Percentiles rank a stretch among this genome's conserved stretches.
phyloP scores from a whole-genome alignment of 2,797 vertebrate species.

The Sandelia bainsii region DNA sequence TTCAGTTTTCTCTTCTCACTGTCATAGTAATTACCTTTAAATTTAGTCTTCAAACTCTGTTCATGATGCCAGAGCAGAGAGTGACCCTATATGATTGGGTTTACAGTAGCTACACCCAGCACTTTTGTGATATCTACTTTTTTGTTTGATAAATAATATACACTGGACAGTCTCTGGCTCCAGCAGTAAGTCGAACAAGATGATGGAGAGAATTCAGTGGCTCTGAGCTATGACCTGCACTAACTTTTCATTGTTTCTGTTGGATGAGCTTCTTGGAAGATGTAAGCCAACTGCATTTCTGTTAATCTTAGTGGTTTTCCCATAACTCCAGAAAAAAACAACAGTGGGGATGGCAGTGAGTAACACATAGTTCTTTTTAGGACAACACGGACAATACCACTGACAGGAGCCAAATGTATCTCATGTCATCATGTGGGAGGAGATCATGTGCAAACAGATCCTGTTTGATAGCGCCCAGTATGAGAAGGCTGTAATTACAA shows the following conservation, averaged over 20 bases:
- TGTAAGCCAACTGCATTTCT: slow-evolving; percentile 78
- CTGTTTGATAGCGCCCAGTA: slow-evolving; percentile 69
- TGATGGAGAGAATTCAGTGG: slow-evolving; percentile 67
- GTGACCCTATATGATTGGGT: slow-evolving; percentile 78
- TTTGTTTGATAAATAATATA: slow-evolving; percentile 75
- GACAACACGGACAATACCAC: slow-evolving; percentile 71
- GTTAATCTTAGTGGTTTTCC: slow-evolving; percentile 79
- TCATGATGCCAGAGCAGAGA: slow-evolving; percentile 76
- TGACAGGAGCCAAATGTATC: slow-evolving; percentile 65
- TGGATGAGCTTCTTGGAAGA: slow-evolving; percentile 67
- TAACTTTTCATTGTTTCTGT: slow-evolving; percentile 83
- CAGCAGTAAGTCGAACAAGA: slow-evolving; percentile 69
- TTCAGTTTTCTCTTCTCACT: slow-evolving; percentile 85
- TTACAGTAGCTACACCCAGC: slow-evolving; percentile 84
- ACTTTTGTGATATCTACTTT: slow-evolving; percentile 74
- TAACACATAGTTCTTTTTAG: slow-evolving; percentile 73
- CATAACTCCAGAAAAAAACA: slow-evolving; percentile 69
- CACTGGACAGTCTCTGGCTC: slow-evolving; percentile 64
- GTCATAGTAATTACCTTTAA: slow-evolving; percentile 91
- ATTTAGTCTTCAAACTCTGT: slow-evolving; percentile 86
- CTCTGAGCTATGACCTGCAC: slow-evolving; percentile 69
- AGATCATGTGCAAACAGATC: slow-evolving; percentile 77
- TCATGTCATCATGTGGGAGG: slow-evolving; percentile 76
- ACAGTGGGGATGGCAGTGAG: slow-evolving; percentile 46
- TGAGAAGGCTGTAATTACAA: slow-evolving; percentile 72